phyloP scores from a whole-genome alignment of 2,797 vertebrate species.

The Falco berigora region DNA sequence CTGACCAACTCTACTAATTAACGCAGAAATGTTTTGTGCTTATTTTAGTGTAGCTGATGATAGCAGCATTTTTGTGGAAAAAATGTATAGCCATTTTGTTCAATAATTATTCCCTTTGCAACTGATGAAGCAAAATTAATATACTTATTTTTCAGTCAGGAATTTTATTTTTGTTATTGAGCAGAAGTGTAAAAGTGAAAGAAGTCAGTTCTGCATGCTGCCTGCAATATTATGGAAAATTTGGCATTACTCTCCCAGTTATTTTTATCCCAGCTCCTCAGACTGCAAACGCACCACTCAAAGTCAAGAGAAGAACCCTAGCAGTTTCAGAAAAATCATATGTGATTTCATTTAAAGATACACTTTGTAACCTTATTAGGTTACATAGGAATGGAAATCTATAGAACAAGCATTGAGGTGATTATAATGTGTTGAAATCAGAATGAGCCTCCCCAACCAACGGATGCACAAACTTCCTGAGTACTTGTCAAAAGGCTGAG shows the following conservation, averaged over 20 bases:
- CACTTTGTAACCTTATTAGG: background rate
- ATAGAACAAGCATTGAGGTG: background rate
- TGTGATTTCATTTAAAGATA: background rate
- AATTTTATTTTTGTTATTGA: background rate
- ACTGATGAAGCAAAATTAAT: background rate
- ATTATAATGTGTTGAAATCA: background rate
- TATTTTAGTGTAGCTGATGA: background rate
- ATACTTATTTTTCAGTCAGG: background rate
- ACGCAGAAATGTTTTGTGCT: background rate
- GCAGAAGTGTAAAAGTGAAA: background rate
- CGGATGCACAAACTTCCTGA: background rate
- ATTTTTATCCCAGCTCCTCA: background rate
- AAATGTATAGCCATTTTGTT: background rate
- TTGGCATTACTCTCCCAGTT: background rate
- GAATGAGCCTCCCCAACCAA: background rate
- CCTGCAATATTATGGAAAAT: background rate
- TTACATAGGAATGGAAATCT: background rate
- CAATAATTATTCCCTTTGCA: background rate
- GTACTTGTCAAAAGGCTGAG: background rate
- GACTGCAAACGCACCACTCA: background rate
- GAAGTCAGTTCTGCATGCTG: background rate
- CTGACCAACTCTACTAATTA: background rate
- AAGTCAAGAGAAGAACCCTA: background rate
- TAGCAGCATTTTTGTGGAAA: background rate
- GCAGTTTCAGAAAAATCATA: background rate